Percentiles rank a stretch among this genome's conserved stretches.
phyloP scores from a whole-genome alignment of 2,797 vertebrate species.

The Sarcoramphus papa region DNA sequence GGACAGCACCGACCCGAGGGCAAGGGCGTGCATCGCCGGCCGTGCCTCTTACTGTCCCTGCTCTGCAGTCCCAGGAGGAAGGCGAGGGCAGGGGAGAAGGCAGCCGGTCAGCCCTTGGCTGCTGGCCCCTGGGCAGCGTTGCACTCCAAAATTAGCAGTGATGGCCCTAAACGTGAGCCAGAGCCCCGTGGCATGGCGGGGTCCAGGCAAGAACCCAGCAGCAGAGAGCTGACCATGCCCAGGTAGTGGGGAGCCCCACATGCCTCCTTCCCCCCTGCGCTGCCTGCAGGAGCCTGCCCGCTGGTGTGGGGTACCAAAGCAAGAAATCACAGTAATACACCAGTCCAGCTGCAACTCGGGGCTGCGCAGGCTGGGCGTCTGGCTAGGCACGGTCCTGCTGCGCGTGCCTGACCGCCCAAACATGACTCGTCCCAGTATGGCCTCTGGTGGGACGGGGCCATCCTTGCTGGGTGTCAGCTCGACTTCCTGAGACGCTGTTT shows the following conservation, averaged over 20 bases:
- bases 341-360: background rate
- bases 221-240: background rate
- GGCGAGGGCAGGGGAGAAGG: background rate
- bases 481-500: accelerated
- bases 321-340: background rate
- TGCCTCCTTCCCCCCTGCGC: accelerated
- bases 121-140: background rate
- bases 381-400: accelerated
- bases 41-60: background rate
- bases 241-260: accelerated
- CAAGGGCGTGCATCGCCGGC: accelerated
- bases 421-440: background rate
- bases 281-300: background rate
- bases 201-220: background rate
- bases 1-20: background rate
- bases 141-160: background rate
- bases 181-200: accelerated
- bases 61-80: background rate
- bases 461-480: background rate
- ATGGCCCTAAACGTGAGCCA: accelerated
- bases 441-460: background rate
- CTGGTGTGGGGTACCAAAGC: background rate
- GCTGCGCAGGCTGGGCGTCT: background rate
- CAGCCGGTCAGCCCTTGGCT: accelerated
- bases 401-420: background rate